phyloP scores from a whole-genome alignment of 1,140 invertebrate species.

The Lasaia peninsularis region DNA sequence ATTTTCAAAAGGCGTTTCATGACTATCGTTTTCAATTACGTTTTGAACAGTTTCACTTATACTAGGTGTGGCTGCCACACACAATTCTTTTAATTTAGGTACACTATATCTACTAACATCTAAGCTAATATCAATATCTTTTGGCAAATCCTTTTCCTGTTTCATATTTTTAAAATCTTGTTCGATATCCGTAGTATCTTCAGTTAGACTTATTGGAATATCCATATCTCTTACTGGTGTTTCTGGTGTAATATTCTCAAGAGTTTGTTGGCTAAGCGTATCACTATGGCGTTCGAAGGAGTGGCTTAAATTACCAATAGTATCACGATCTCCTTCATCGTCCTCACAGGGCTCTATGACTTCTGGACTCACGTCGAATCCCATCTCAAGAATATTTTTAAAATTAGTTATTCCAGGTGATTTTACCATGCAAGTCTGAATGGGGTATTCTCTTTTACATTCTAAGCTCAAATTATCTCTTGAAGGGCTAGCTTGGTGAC shows the following conservation, averaged over 20 bases:
- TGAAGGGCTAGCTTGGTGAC: conserved; percentile 76
- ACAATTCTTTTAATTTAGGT: conserved; percentile 61
- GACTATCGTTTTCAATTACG: conserved; percentile 63
- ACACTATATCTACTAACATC: conserved; percentile 57
- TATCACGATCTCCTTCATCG: conserved; percentile 57
- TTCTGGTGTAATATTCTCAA: conserved; percentile 64
- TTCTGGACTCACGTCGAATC: conserved; percentile 39
- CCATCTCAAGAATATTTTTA: conserved; percentile 60
- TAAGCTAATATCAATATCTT: conserved; percentile 52
- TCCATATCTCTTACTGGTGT: conserved; percentile 61
- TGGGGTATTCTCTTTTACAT: conserved; percentile 65
- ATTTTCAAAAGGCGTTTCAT: conserved; percentile 53
- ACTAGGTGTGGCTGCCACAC: conserved; percentile 64
- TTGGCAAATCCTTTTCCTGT: conserved; percentile 50
- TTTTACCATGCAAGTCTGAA: conserved; percentile 65
- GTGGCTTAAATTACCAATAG: conserved; percentile 65
- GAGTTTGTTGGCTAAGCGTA: conserved; percentile 57
- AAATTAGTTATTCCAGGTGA: conserved; percentile 68
- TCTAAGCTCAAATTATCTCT: conserved; percentile 65
- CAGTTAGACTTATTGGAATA: conserved; percentile 27
- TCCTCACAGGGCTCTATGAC: conserved; percentile 38
- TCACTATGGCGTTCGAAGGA: conserved; percentile 69
- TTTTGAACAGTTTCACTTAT: conserved; percentile 55
- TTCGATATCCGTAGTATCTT: conserved; percentile 25
- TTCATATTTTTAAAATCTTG: conserved; percentile 32